Evolutionary conservation across 2,113 vertebrate species (phyloP), one percentile per base, ranked within the genome.

Genomic region (Rhinoptilus africanus): DNA sequence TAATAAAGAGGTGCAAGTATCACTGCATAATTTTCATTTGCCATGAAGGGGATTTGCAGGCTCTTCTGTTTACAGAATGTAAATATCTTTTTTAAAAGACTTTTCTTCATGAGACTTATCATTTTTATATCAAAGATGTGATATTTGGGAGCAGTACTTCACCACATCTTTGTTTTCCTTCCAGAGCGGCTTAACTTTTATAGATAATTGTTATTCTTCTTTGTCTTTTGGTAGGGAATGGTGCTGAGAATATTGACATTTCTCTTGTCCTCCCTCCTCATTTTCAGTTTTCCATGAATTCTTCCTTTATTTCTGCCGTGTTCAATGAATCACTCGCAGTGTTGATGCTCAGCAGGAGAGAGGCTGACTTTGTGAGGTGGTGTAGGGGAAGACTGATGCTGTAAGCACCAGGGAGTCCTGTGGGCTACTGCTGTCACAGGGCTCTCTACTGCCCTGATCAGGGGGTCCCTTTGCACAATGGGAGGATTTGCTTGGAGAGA

Each of bases 391-490:
- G 28, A 43, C 14, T 71, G 39, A 28, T 47, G 16, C 8, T 76
- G 71, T 53, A 10, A 85, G 7, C 30, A 77, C 12, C 15, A 21
- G 19, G 74, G 76, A 75, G 11, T 17, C 19, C 41, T 6, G 14
- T 5, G 20, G 41, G 28, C 20, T 84, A 4, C 14, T 39, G 18
- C 32, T 76, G 18, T 57, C 56, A 72, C 22, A 56, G 32, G 19
- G 50, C 11, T 93, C 28, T 51, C 13, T 41, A 18, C 18, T 76
- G 18, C 37, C 6, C 10, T 53, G 6, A 63, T 85, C 66, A 68
- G 4, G 51, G 24, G 32, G 32, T 50, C 16, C 26, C 10, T 41
- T 30, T 62, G 34, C 45, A 54, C 0, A 0, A 24, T 5, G 12
- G 22, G 22, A 69, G 10, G 3, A 74, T 64, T 95, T 75, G 2